Conservation (phyloP, 2,888 invertebrate genomes). For the Pristionchus entomophagus region DNA sequence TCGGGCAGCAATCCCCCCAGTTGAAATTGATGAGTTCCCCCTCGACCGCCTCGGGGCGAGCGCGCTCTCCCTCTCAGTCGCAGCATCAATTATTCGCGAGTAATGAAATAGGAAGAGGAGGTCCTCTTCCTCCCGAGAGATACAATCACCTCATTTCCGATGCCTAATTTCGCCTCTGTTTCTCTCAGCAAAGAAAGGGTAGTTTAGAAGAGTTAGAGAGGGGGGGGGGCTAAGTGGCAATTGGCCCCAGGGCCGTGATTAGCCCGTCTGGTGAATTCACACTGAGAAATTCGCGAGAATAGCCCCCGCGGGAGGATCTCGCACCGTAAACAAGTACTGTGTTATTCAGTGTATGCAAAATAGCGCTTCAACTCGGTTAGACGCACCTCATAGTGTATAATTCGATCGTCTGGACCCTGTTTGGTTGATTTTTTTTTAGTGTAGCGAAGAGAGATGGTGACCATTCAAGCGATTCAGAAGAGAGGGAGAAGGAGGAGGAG, state of each 20-base stretch:
- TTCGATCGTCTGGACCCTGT: not conserved
- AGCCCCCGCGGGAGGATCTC: not conserved
- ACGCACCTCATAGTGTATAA: not conserved
- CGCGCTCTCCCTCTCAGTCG: no score
- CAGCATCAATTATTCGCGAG: conserved; percentile 33
- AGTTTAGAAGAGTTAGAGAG: no score
- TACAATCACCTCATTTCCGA: conserved; percentile 40
- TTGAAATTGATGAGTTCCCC: conserved; percentile 31
- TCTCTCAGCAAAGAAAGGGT: not conserved
- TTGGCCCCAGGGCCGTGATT: not conserved
- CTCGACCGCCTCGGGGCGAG: not conserved
- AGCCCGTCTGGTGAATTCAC: not conserved
- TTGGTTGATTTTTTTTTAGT: not conserved
- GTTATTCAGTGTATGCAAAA: not conserved
- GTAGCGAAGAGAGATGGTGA: not conserved
- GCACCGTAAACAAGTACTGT: not conserved
- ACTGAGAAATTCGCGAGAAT: not conserved
- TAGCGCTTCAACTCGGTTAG: not conserved
- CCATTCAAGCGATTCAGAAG: conserved; percentile 4
- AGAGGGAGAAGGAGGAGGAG: not conserved
- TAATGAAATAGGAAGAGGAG: conserved; percentile 36
- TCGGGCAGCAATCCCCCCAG: conserved; percentile 19
- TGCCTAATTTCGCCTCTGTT: conserved; percentile 27
- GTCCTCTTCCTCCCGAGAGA: not conserved
- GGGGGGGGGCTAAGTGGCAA: not conserved